Evolutionary conservation across 2,888 invertebrate genomes (phyloP).

Genomic region (Xanthia togata): DNA sequence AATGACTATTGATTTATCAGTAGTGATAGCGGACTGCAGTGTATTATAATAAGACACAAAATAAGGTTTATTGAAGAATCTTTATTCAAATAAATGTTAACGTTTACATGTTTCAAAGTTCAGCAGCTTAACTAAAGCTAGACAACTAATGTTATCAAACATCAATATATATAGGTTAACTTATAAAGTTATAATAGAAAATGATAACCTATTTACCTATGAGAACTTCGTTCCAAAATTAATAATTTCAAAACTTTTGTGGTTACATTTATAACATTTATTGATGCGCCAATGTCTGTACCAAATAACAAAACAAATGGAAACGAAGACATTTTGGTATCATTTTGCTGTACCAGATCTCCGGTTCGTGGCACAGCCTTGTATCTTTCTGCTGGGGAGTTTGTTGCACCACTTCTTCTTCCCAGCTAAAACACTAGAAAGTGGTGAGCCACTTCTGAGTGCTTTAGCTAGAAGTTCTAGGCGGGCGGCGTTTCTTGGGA

Average conservation of each 20-base stretch:
- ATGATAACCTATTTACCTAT: too few relatives aligned
- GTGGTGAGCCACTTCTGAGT: too few relatives aligned
- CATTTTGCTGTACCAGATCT: not conserved
- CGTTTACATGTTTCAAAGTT: conserved; percentile 21
- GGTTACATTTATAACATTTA: not conserved
- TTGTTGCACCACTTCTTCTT: too few relatives aligned
- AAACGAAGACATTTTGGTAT: not conserved
- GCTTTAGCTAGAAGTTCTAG: too few relatives aligned
- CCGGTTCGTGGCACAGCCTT: too few relatives aligned
- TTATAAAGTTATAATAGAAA: not conserved
- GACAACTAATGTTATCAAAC: not conserved
- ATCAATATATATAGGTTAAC: conserved; percentile 1
- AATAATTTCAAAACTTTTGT: not conserved
- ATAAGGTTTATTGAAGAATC: not conserved
- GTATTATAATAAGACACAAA: conserved; percentile 5
- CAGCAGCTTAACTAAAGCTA: conserved; percentile 8
- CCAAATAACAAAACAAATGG: not conserved
- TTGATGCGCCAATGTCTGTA: not conserved
- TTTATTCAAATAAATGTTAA: conserved; percentile 28
- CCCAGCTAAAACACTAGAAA: too few relatives aligned
- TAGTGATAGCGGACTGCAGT: not conserved
- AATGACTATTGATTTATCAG: not conserved
- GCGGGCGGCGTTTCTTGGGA: too few relatives aligned
- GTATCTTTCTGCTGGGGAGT: not conserved
- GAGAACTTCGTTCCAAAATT: not conserved